phyloP scores from a whole-genome alignment of 2,888 invertebrate species.

The Sarcophaga subvicina region DNA sequence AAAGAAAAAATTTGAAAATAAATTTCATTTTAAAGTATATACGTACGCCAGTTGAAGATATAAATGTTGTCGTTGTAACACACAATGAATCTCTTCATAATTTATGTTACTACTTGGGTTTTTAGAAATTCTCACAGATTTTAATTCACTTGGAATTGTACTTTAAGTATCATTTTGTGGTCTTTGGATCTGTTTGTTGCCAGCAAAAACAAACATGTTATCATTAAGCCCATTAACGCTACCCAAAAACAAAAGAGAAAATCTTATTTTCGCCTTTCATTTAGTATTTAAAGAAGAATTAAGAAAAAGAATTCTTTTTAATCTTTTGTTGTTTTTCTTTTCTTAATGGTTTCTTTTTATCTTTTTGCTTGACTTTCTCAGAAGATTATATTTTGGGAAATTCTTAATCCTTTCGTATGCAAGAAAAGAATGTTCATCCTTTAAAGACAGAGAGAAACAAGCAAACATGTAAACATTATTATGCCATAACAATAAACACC shows the following conservation, averaged over 20 bases:
- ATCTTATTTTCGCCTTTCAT: conserved; percentile 13
- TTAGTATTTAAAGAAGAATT: too few species aligned
- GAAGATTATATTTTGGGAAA: background rate
- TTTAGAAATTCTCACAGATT: conserved; percentile 11
- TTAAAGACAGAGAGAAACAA: background rate
- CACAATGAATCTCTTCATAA: too few species aligned
- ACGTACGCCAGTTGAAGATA: too few species aligned
- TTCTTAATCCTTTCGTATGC: conserved; percentile 50
- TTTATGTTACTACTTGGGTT: too few species aligned
- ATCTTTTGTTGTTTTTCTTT: conserved; percentile 28
- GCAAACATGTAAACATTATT: conserved; percentile 21
- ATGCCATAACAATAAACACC: conserved; percentile 61
- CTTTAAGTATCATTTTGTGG: conserved; percentile 22
- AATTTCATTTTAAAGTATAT: too few species aligned
- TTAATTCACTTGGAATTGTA: background rate
- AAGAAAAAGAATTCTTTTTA: conserved; percentile 23
- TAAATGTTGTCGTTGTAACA: too few species aligned
- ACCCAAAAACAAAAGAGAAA: conserved; percentile 40
- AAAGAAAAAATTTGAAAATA: too few species aligned
- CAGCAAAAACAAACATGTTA: conserved; percentile 51
- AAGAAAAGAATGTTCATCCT: background rate
- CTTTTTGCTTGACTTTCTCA: too few species aligned
- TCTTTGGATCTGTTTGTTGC: background rate
- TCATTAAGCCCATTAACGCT: conserved; percentile 64
- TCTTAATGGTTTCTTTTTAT: conserved; percentile 38